Evolutionary conservation across 2,113 vertebrate species (phyloP).

Genomic region (Syngnathus typhle): DNA sequence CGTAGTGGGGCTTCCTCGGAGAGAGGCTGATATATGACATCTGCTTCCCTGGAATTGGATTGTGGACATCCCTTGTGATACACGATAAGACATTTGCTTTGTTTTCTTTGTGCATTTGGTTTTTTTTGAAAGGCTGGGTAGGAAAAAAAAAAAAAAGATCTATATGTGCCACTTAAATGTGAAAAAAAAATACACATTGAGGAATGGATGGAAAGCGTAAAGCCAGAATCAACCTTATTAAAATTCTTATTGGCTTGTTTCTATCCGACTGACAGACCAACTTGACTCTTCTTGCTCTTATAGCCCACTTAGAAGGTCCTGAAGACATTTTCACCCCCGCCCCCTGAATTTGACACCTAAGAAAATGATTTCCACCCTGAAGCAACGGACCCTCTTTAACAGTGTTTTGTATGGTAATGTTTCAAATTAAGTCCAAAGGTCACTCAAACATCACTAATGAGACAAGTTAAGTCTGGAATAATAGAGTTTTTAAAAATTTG

Average conservation of each 20-base stretch:
- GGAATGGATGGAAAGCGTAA: conserved; percentile 34
- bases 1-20: conserved; percentile 45
- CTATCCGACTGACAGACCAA: conserved; percentile 40
- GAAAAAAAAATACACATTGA: conserved; percentile 20
- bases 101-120: conserved; percentile 41
- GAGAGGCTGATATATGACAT: conserved; percentile 69
- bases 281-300: conserved; percentile 32
- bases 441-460: conserved; percentile 36
- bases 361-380: background rate
- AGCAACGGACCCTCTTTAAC: conserved; percentile 27
- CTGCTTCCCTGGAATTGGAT: conserved; percentile 68
- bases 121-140: conserved; percentile 6
- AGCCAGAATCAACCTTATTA: conserved; percentile 43
- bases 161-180: conserved; percentile 9
- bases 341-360: conserved; percentile 45
- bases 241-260: conserved; percentile 49
- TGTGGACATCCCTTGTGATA: conserved; percentile 60
- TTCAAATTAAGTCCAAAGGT: conserved; percentile 34
- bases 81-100: conserved; percentile 52
- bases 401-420: conserved; percentile 26
- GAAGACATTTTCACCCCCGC: conserved; percentile 33
- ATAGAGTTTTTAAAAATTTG: conserved; percentile 27
- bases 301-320: conserved; percentile 47
- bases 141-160: background rate
- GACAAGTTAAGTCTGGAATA: conserved; percentile 48